Evolutionary conservation across 1,140 invertebrate species (phyloP).

Genomic region (Leptopilina clavipes): DNA sequence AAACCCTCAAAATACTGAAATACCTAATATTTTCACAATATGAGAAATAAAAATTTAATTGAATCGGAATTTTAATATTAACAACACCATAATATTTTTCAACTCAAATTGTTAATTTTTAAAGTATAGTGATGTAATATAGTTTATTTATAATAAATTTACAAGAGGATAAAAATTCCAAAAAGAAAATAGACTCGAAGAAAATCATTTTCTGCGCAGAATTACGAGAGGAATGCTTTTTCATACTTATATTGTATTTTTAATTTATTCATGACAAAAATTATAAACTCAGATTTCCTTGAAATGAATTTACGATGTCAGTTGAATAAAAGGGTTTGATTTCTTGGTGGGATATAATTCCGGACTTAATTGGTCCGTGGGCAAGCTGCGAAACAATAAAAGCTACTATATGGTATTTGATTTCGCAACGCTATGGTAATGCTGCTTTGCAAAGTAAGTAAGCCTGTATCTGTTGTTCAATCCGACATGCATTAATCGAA

Average conservation of each 20-base stretch:
- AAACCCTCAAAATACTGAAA: no score
- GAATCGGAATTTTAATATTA: no score
- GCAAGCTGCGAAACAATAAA: conserved; percentile 2
- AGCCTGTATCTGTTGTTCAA: conserved; percentile 26
- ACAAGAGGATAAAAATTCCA: no score
- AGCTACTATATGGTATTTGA: not conserved
- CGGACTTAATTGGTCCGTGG: not conserved
- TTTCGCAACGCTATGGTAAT: conserved; percentile 4
- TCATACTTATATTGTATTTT: not conserved
- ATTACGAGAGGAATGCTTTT: no score
- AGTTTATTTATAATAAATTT: no score
- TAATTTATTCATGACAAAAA: not conserved
- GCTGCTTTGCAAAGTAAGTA: not conserved
- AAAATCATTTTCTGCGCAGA: no score
- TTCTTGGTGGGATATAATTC: conserved; percentile 17
- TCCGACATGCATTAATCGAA: conserved; percentile 25
- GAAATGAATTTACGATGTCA: conserved; percentile 13
- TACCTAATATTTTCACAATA: no score
- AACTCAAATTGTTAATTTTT: no score
- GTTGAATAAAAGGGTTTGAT: not conserved
- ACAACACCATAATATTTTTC: no score
- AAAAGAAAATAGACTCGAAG: no score
- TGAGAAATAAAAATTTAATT: no score
- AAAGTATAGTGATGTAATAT: no score
- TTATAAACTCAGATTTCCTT: not conserved